Evolutionary conservation across 2,888 invertebrate species (phyloP).

Genomic region (Mylabris sibirica): DNA sequence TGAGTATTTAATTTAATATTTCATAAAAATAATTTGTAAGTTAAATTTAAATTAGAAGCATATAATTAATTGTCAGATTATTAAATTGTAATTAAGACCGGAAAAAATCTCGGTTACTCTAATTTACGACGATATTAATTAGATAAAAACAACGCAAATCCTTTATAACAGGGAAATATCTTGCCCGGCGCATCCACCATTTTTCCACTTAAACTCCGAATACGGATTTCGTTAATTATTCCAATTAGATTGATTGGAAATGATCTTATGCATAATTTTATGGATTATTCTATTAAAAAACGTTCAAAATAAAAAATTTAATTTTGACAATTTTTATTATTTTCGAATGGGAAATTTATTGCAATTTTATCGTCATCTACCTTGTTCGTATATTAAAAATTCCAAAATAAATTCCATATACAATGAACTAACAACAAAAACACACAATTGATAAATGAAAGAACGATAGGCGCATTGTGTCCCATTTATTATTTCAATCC

Average conservation of each 20-base stretch:
- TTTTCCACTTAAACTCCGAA: conserved; percentile 15
- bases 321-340: no score
- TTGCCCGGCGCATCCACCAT: not conserved
- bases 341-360: not conserved
- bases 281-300: no score
- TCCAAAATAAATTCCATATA: not conserved
- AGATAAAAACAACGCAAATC: no score
- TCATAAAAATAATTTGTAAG: not conserved
- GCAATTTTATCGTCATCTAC: not conserved
- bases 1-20: no score
- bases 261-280: no score
- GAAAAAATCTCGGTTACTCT: not conserved
- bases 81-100: not conserved
- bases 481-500: conserved; percentile 34
- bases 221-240: no score
- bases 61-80: not conserved
- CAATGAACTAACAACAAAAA: conserved; percentile 1
- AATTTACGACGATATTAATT: not conserved
- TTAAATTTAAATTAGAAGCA: not conserved
- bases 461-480: conserved; percentile 31
- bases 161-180: not conserved
- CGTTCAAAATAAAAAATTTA: no score
- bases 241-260: no score
- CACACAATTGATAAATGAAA: conserved; percentile 32
- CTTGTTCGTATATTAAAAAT: not conserved